phyloP scores from a whole-genome alignment of 1,140 invertebrate species.

The Cydia amplana region DNA sequence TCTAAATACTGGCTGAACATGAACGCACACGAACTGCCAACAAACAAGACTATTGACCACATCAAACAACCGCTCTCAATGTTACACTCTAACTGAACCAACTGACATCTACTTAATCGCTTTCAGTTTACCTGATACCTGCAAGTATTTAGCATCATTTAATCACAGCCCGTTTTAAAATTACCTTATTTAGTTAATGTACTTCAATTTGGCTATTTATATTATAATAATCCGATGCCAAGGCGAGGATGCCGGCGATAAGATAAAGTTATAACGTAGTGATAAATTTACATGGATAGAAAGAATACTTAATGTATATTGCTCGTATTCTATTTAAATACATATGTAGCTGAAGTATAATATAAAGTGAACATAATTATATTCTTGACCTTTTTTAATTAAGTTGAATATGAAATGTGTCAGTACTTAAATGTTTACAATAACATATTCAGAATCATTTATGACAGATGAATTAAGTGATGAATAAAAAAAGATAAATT shows the following conservation, averaged over 20 bases:
- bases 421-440: no score
- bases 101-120: not conserved
- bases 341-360: no score
- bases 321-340: not conserved
- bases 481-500: no score
- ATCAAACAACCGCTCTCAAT: constrained; percentile 4
- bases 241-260: constrained; percentile 1
- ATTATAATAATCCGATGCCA: not conserved
- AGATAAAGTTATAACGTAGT: constrained; percentile 1
- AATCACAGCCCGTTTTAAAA: not conserved
- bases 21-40: constrained; percentile 34
- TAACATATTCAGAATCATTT: no score
- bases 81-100: not conserved
- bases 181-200: constrained; percentile 1
- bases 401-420: no score
- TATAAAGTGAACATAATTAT: no score
- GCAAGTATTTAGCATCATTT: not conserved
- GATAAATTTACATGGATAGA: not conserved
- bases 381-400: no score
- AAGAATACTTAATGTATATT: not conserved
- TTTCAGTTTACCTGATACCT: not conserved
- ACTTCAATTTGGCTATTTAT: not conserved
- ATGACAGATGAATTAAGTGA: no score
- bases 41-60: constrained; percentile 1
- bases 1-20: constrained; percentile 34